A percentile compares a stretch with the other conserved stretches of the same genome.
Evolutionary conservation across 2,113 vertebrate genomes (phyloP).

Genomic region (Syrmaticus mikado): DNA sequence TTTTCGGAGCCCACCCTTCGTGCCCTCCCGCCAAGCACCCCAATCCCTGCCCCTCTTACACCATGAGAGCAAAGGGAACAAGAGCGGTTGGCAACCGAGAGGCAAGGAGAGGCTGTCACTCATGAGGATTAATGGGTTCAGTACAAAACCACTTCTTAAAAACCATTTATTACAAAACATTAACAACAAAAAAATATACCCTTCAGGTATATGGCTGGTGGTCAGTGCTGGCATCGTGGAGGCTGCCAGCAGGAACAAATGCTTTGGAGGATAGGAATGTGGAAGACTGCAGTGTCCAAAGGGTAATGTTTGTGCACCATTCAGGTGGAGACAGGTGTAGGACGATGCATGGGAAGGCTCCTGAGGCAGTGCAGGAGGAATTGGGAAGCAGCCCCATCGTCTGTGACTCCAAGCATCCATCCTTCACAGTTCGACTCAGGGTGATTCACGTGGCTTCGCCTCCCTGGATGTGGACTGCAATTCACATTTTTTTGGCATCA

Average conservation of each 20-base stretch:
- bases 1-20: background rate
- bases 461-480: rapidly evolving
- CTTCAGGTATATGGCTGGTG: background rate
- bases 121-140: background rate
- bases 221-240: background rate
- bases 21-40: background rate
- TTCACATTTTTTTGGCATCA: background rate
- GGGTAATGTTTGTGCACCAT: background rate
- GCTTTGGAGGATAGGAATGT: background rate
- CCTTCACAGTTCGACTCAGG: background rate
- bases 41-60: background rate
- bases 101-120: background rate
- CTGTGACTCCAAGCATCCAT: background rate
- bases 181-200: background rate
- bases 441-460: rapidly evolving
- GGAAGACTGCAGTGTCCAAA: background rate
- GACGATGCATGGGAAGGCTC: rapidly evolving
- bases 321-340: background rate
- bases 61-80: background rate
- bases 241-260: background rate
- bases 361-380: background rate
- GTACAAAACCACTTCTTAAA: background rate
- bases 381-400: background rate
- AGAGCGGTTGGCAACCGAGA: background rate
- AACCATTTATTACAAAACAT: background rate